Evolutionary conservation across 2,113 vertebrate genomes (phyloP), one percentile per base, ranked within the genome.

Genomic region (Coreoperca whiteheadi): DNA sequence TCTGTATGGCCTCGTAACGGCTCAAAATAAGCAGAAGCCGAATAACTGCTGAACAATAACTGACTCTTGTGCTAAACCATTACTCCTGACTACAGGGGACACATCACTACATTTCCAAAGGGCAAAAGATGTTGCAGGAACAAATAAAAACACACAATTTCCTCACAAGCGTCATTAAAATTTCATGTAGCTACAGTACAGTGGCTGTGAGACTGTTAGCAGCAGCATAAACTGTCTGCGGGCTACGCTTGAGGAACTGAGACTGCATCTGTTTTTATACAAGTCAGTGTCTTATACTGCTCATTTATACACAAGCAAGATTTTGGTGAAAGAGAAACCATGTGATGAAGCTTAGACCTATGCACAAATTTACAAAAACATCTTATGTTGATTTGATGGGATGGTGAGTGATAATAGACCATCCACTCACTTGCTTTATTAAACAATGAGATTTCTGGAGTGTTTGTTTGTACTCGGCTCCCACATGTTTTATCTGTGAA

Each of bases 91-190:
- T 64, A 18, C 39, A 21, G 23, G 41, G 30, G 41, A 66, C 50
- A 54, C 57, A 46, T 48, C 2, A 20, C 54, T 32, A 54, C 14
- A 56, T 74, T 64, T 83, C 37, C 23, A 76, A 72, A 68, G 25
- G 37, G 63, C 51, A 48, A 54, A 63, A 20, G 14, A 67, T 81
- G 74, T 43, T 43, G 43, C 46, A 65, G 28, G 53, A 78, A 78
- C 64, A 79, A 74, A 85, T 63, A 70, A 71, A 82, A 30, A 57
- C 37, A 53, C 30, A 43, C 71, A 51, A 18, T 73, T 69, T 78
- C 30, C 67, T 78, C 46, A 50, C 0, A 9, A 63, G 32, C 25
- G 32, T 41, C 75, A 83, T 89, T 81, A 77, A 81, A 83, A 57
- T 73, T 73, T 39, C 23, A 80, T 77, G 39, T 3, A 4, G 71